Percentiles rank a stretch among this genome's conserved stretches.
phyloP scores from a whole-genome alignment of 2,797 vertebrate species.

The Clarias laeviceps region DNA sequence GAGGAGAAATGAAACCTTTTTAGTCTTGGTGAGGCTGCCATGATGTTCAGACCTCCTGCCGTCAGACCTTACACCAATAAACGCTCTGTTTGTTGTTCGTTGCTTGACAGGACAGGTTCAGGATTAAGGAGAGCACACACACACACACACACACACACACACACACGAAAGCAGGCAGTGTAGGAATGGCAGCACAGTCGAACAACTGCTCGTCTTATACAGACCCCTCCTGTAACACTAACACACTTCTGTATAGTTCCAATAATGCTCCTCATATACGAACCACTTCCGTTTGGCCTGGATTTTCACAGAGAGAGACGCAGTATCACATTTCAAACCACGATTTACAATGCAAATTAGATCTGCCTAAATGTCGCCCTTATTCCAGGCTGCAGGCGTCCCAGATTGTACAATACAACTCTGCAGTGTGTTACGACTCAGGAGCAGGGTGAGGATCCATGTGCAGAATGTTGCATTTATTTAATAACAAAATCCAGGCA shows the following conservation, averaged over 20 bases:
- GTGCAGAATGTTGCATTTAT: not conserved
- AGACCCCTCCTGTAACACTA: slow-evolving; percentile 16
- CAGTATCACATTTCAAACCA: slow-evolving; percentile 6
- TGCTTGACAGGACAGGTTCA: slow-evolving; percentile 79
- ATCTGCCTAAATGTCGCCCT: not conserved
- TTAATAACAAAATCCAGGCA: not conserved
- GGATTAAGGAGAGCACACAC: slow-evolving; percentile 74
- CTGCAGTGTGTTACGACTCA: not conserved
- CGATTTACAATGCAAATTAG: slow-evolving; percentile 19
- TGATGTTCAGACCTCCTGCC: slow-evolving; percentile 23
- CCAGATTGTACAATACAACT: not conserved
- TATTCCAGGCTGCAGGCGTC: not conserved
- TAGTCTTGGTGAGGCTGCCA: not conserved
- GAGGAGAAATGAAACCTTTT: slow-evolving; percentile 30
- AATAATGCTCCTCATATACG: not conserved
- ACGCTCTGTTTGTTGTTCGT: slow-evolving; percentile 76
- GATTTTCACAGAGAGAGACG: not conserved
- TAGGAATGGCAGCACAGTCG: slow-evolving; percentile 67
- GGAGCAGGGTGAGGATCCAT: not conserved
- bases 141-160: too few species aligned
- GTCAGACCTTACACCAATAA: slow-evolving; percentile 57
- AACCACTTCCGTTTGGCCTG: not conserved
- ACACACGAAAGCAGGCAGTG: slow-evolving; percentile 63
- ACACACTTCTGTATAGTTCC: slow-evolving; percentile 33
- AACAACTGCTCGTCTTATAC: not conserved